phyloP scores from a whole-genome alignment of 2,797 vertebrate species.

The Tamandua tetradactyla region DNA sequence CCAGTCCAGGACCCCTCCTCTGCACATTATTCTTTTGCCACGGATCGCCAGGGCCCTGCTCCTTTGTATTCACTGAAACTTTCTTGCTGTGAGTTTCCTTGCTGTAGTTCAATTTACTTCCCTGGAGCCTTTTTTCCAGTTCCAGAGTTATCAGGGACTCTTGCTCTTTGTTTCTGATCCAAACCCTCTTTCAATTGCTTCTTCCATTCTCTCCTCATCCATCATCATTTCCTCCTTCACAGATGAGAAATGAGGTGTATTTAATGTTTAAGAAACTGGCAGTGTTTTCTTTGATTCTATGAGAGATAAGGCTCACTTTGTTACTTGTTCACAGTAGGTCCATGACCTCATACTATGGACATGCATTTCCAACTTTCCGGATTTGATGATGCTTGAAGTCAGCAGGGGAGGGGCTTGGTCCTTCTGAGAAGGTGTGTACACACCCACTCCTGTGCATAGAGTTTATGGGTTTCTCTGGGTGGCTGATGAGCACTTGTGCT shows the following conservation, averaged over 20 bases:
- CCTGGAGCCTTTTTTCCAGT: background rate
- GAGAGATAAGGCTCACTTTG: background rate
- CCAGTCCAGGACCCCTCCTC: background rate
- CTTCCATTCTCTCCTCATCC: background rate
- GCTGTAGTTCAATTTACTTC: background rate
- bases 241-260: background rate
- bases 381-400: background rate
- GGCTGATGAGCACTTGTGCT: background rate
- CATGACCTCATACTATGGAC: background rate
- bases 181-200: background rate
- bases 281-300: background rate
- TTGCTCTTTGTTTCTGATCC: background rate
- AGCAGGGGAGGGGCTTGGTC: background rate
- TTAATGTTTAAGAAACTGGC: background rate
- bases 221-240: background rate
- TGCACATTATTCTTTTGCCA: background rate
- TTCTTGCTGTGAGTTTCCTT: background rate
- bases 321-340: background rate
- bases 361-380: background rate
- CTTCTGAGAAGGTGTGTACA: background rate
- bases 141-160: no score
- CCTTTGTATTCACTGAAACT: background rate
- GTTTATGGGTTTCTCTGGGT: background rate
- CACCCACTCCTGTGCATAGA: background rate
- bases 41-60: background rate